Conservation (phyloP, 2,113 vertebrate genomes). For the Sander vitreus region DNA sequence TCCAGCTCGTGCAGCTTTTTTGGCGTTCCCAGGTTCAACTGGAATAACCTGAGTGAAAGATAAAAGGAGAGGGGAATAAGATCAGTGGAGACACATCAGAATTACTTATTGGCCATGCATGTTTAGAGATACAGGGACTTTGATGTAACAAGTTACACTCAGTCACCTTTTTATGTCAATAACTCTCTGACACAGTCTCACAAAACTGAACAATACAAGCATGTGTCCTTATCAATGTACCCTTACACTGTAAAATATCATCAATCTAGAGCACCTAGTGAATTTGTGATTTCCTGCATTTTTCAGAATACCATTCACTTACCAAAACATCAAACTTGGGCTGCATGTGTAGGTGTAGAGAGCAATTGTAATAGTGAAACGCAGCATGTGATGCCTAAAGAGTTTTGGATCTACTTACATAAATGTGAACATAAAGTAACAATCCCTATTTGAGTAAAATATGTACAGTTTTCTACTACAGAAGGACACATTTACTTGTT, state of each 20-base stretch:
- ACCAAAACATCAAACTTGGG: not conserved
- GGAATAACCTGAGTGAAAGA: conserved; percentile 87
- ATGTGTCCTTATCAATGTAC: not conserved
- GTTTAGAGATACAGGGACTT: not conserved
- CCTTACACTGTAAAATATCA: not conserved
- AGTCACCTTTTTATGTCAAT: not conserved
- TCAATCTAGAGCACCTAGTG: not conserved
- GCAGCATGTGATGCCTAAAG: not conserved
- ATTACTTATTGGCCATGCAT: not conserved
- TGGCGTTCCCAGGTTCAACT: conserved; percentile 86
- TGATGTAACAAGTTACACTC: not conserved
- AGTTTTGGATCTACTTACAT: not conserved
- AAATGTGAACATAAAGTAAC: not conserved
- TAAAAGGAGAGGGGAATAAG: not conserved
- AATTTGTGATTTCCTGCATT: not conserved
- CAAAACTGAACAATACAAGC: not conserved
- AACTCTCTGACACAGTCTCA: not conserved
- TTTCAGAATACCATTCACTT: not conserved
- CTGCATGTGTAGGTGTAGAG: not conserved
- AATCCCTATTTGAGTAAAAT: not conserved
- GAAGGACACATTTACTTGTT: not conserved
- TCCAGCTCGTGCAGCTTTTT: conserved; percentile 89
- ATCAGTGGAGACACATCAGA: not conserved
- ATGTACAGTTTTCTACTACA: not conserved
- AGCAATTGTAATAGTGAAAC: not conserved